Evolutionary conservation across 2,113 vertebrate genomes (phyloP), one percentile per base, ranked within the genome.

Genomic region (Ophiodon elongatus): DNA sequence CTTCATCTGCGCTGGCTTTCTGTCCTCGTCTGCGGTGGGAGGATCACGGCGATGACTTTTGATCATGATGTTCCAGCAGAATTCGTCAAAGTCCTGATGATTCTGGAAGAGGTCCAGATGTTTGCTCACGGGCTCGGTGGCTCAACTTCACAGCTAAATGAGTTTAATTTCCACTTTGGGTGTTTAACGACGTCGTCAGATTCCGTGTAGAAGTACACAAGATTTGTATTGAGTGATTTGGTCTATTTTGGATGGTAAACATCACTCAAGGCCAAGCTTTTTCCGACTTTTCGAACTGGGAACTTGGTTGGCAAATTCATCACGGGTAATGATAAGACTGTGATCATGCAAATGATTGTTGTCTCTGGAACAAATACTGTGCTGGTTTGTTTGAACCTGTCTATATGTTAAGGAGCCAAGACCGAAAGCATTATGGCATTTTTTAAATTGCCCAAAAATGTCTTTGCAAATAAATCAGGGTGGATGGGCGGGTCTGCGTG

Each of bases 41-140:
- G 52, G 75, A 73, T 70, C 68, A 80, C 23, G 57, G 64, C 64
- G 37, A 72, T 65, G 74, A 83, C 77, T 78, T 88, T 80, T 77
- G 85, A 90, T 93, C 83, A 72, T 75, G 84, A 77, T 75, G 73
- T 82, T 86, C 56, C 27, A 27, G 72, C 80, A 59, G 60, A 80
- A 78, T 89, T 80, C 54, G 65, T 89, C 79, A 82, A 33, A 57
- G 64, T 67, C 50, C 15, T 62, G 56, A 83, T 74, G 82, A 59
- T 66, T 77, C 35, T 73, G 85, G 71, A 73, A 60, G 47, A 76
- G 31, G 39, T 54, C 71, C 71, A 72, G 45, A 67, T 78, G 76
- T 66, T 70, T n/a, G 65, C 45, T 70, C 43, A 11, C 52, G 2
- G 50, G 35, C 57, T 52, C 29, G 33, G 29, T 15, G 33, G 68